Base-by-base conservation (phyloP, 2,113 vertebrate genomes). In the Callospermophilus lateralis region DNA sequence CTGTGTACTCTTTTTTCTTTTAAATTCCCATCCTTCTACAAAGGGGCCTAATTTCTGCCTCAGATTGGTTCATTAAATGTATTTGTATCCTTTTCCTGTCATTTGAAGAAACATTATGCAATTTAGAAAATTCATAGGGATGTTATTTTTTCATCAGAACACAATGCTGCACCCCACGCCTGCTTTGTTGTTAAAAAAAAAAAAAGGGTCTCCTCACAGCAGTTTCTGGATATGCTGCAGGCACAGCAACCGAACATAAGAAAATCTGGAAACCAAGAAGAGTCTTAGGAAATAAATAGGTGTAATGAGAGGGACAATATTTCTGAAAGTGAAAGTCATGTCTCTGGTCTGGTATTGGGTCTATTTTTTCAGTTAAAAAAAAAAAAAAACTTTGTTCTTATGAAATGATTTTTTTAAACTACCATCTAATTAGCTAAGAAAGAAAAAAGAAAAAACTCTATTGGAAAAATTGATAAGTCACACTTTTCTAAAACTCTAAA, bases 401-500 rank as follows among this genome's bases (percentile, higher is more conserved):
- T 96, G 89, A 94, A 97, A 93, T 78, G 70, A 92, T 55, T 68
- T 94, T 39, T 93, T 84, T 55, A 76, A 95, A 96, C 95, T 93
- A 76, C 63, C 24, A 94, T 84, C 53, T 79, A 89, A 98, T 98
- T 77, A 97, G 83, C 45, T 96, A 95, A 96, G 85, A 95, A 67
- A 94, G 92, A 95, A 96, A 89, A 53, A 94, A 72, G 89, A 37
- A 84, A 95, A 70, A 93, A 94, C 67, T 77, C 11, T 61, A 77
- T 78, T 95, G 96, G 72, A 85, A 84, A 97, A 97, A 96, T 89
- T 98, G 93, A 97, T 97, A 98, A 96, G 70, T 89, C 93, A 84
- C 73, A 97, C 78, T 98, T 97, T 89, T 96, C 95, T 93, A 93
- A 95, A 98, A 98, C 94, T 94, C 96, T 19, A 98, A 97, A 98